A percentile compares a stretch with the other conserved stretches of the same genome.
These are phyloP conservation scores for Ophonus ardosiacus DNA, from an alignment of 2,888 invertebrate genomes.

Conservation along the genomic window DNA sequence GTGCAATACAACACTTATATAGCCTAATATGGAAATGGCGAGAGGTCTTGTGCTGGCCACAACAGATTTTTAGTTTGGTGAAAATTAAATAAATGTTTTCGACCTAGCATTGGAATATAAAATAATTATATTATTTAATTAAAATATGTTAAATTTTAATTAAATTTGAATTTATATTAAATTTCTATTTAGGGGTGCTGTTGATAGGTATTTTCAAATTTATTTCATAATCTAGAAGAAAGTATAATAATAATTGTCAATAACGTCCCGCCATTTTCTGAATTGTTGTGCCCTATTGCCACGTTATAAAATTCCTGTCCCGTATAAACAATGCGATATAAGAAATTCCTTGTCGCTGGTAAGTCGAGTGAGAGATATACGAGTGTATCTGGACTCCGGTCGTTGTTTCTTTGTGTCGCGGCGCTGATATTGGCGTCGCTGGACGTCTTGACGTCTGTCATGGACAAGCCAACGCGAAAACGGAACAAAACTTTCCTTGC, in stretches of 20 bases:
- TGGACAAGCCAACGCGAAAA: background rate
- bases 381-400: background rate
- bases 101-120: background rate
- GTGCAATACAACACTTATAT: too few relatives aligned
- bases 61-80: too few relatives aligned
- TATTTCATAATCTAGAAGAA: background rate
- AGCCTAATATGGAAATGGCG: too few relatives aligned
- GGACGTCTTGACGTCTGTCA: background rate
- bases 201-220: background rate
- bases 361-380: constrained; percentile 1
- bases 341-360: background rate
- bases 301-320: background rate
- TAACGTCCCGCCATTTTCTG: background rate
- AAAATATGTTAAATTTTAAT: background rate
- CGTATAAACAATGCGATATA: background rate
- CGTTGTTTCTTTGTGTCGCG: background rate
- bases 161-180: background rate
- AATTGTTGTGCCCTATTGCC: background rate
- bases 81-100: background rate
- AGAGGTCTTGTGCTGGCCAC: too few relatives aligned
- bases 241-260: too few relatives aligned
- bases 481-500: background rate
- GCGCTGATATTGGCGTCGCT: background rate
- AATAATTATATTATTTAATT: background rate
- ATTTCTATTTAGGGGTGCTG: background rate